Conservation (phyloP, 2,888 invertebrate genomes). For the Himalopsyche anomala region DNA sequence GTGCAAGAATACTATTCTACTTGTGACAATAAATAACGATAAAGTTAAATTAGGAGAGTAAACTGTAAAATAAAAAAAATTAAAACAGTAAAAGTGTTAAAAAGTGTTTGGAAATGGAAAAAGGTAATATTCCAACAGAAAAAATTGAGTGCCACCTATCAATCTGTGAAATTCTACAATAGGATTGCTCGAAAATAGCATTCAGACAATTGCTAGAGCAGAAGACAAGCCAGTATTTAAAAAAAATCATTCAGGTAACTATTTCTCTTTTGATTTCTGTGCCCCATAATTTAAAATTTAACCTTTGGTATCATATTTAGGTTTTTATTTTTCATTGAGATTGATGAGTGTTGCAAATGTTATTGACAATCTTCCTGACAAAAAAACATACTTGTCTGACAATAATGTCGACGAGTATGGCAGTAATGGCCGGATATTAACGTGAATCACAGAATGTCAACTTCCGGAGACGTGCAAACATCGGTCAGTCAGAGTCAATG, state of each 20-base stretch:
- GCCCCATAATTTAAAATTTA: background rate
- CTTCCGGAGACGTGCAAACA: no score
- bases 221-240: background rate
- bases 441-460: no score
- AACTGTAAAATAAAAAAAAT: background rate
- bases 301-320: no score
- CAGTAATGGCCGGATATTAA: no score
- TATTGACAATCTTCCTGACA: no score
- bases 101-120: background rate
- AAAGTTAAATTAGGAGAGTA: background rate
- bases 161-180: background rate
- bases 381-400: no score
- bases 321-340: no score
- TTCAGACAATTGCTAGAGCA: background rate
- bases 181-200: background rate
- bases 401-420: no score
- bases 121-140: background rate
- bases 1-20: no score
- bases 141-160: background rate
- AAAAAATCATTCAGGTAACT: slow-evolving; percentile 14
- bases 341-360: no score
- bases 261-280: background rate
- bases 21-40: no score
- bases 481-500: no score
- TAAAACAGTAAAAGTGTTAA: background rate